Evolutionary conservation across 2,888 invertebrate species (phyloP), one percentile per base, ranked within the genome.

Genomic region (Pterobdella sp.): DNA sequence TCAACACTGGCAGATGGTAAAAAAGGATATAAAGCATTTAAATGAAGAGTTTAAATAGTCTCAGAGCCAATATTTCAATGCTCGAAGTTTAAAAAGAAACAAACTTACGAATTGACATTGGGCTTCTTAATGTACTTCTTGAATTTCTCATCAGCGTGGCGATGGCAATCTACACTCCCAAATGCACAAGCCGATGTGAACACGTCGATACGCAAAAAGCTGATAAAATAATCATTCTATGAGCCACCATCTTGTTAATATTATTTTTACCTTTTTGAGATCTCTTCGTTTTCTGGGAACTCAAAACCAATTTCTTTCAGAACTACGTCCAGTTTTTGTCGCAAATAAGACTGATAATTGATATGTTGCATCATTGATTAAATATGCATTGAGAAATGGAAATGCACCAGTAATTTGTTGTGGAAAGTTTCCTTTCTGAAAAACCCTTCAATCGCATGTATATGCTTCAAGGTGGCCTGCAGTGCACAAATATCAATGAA

Each of bases 271-370:
- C 35, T 71, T 32, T 29, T 56, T 10, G 32, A 32, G 18, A 71
- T 63, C 26, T 32, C 36, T 37, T 71, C 71, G 26, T 71, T 3
- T 26, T 60, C 60, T 4, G 60, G 60, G 36, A 71, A 71, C 10
- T 60, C 63, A 37, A 63, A 71, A 22, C 52, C 26, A n/a, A 71
- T 29, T 3, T 22, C 1, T 1, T 35, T 36, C n/a, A 71, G 37
- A 3, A 71, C 63, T 10, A 63, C 18, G 63, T 71, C 71, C 35
- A 71, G 35, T 52, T 52, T 71, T 18, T 34, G 0, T 22, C 35
- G 18, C 1, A 71, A 71, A 52, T 71, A 71, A 10, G 34, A 52
- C 71, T 71, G 31, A 3, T 7, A 49, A 3, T 66, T 4, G 34
- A 66, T 34, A n/a, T 14, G 34, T 31, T 31, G 26, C 32, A 66